Evolutionary conservation across 1,140 invertebrate genomes (phyloP), one percentile per base, ranked within the genome.

Genomic region (Mesaphorura yosii): DNA sequence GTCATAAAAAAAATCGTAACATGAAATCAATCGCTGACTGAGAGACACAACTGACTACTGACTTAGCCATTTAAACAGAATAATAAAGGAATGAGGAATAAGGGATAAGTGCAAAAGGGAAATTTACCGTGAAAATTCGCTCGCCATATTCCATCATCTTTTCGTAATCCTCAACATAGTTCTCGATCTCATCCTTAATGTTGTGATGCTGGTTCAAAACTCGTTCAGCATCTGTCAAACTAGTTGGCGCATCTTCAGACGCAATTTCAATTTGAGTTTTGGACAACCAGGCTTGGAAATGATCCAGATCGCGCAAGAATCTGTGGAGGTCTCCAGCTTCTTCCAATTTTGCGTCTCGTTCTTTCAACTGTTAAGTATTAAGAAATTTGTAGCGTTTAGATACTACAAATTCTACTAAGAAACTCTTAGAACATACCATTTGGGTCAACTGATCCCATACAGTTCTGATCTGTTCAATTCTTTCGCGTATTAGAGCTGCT

Each of bases 111-210:
- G 7, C 17, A 40, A 40, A 26, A 12, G 17, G 7, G 64, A 55
- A 26, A 74, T 73, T 69, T 60, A 82, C 90, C 51, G 84, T 84
- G 45, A 90, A 94, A 48, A 95, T 79, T 64, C 86, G 81, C 66
- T 97, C 91, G 45, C 96, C 96, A 69, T 97, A 98, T 64, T 96
- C 92, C 86, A 98, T 97, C 92, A 99, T 98, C 73, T 92, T 93
- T 59, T 84, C 84, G 68, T 96, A 97, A 69, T 98, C 95, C 61
- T 95, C 89, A 41, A 84, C 92, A 68, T 98, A 98, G 66, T 95
- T 96, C 68, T 98, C 92, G 64, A 99, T 98, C 72, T 99, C 96
- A 68, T 98, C 94, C 65, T 89, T 84, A 59, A 98, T 94, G 55
- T 88, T 89, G 72, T 95, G 89, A 73, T 99, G 96, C 70, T 90